Evolutionary conservation across 1,140 invertebrate genomes (phyloP).

Genomic region (Trialeurodes vaporariorum): DNA sequence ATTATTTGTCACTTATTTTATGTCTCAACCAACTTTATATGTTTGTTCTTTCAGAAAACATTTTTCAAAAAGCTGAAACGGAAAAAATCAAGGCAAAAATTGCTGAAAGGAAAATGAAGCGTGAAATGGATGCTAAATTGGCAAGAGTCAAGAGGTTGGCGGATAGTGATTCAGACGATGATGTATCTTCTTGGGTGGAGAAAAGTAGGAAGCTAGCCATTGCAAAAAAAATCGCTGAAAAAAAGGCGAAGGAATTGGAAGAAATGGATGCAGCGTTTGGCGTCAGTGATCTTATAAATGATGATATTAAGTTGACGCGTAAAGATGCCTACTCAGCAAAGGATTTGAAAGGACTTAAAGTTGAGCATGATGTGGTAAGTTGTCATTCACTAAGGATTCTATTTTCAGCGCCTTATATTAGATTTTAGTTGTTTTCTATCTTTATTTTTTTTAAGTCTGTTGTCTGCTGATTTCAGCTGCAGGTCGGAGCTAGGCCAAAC

Average conservation of each 20-base stretch:
- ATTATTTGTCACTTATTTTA: too few species aligned
- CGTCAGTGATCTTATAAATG: slow-evolving; percentile 65
- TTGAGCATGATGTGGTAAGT: slow-evolving; percentile 39
- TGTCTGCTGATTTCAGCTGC: too few species aligned
- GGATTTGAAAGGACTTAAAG: slow-evolving; percentile 61
- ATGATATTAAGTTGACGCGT: slow-evolving; percentile 54
- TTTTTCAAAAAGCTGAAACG: slow-evolving; percentile 55
- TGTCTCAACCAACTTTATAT: too few species aligned
- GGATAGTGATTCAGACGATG: slow-evolving; percentile 54
- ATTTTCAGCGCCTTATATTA: too few species aligned
- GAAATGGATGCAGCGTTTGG: slow-evolving; percentile 94
- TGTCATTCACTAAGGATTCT: slow-evolving; percentile 5
- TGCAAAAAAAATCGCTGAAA: slow-evolving; percentile 75
- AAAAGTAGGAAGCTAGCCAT: slow-evolving; percentile 62
- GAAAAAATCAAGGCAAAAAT: slow-evolving; percentile 79
- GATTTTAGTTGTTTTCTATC: too few species aligned
- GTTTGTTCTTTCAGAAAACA: slow-evolving; percentile 48
- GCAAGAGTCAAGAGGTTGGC: slow-evolving; percentile 53
- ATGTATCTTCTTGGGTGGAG: slow-evolving; percentile 65
- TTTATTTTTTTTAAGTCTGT: too few species aligned
- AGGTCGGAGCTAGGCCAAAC: too few species aligned
- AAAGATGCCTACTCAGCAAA: slow-evolving; percentile 49
- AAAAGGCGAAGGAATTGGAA: slow-evolving; percentile 84
- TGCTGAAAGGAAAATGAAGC: slow-evolving; percentile 60
- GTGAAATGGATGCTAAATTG: slow-evolving; percentile 63